These are phyloP conservation scores for Syritta pipiens DNA, from an alignment of 2,888 invertebrate genomes.

Conservation along the genomic window DNA sequence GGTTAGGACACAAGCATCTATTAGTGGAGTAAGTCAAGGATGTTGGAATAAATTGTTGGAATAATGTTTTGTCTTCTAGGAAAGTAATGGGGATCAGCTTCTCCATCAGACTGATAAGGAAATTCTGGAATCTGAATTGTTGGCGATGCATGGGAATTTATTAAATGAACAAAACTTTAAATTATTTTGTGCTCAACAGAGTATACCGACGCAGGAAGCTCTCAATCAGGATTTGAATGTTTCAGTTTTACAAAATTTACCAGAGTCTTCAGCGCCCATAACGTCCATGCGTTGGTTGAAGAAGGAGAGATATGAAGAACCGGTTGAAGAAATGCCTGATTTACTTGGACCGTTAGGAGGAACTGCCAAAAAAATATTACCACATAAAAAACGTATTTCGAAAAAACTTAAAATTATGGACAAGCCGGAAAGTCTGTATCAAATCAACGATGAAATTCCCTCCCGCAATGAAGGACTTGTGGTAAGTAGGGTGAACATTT, in stretches of 20 bases:
- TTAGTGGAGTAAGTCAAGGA: slow-evolving; percentile 1
- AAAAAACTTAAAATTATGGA: slow-evolving; percentile 83
- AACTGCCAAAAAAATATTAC: slow-evolving; percentile 84
- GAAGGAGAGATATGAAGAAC: slow-evolving; percentile 40
- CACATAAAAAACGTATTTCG: slow-evolving; percentile 92
- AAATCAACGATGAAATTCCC: slow-evolving; percentile 28
- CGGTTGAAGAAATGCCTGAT: slow-evolving; percentile 27
- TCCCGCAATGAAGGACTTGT: slow-evolving; percentile 12
- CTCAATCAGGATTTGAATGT: slow-evolving; percentile 36
- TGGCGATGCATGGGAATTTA: slow-evolving; percentile 55
- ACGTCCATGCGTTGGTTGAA: slow-evolving; percentile 38
- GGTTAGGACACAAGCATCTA: slow-evolving; percentile 49
- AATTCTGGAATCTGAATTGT: slow-evolving; percentile 49
- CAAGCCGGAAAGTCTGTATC: slow-evolving; percentile 22
- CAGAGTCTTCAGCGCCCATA: slow-evolving; percentile 6
- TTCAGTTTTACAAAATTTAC: slow-evolving; percentile 22
- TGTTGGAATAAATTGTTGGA: background rate
- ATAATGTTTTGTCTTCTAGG: slow-evolving; percentile 13
- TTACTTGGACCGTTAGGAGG: slow-evolving; percentile 36
- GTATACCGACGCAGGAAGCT: slow-evolving; percentile 43
- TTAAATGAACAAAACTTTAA: slow-evolving; percentile 57
- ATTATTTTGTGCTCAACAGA: slow-evolving; percentile 52
- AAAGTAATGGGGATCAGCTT: slow-evolving; percentile 46
- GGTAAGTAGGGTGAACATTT: slow-evolving; percentile 45
- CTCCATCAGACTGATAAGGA: slow-evolving; percentile 52